Base-by-base conservation (phyloP, 2,113 vertebrate genomes). In the Tenebrosternarchus preto region DNA sequence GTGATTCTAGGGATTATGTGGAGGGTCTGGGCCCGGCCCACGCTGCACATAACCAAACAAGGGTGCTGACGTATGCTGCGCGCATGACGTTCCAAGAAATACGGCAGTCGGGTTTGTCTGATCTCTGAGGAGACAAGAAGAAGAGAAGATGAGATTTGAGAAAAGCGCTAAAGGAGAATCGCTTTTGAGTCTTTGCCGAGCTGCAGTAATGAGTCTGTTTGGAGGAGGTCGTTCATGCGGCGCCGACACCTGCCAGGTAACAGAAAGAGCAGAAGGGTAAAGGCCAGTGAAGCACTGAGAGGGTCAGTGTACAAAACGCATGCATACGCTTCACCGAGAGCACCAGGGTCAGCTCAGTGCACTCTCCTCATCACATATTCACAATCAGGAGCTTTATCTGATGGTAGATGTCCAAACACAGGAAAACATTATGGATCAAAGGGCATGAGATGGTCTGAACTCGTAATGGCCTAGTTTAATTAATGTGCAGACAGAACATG, bases 101-200 rank as follows among this genome's bases (percentile, higher is more conserved):
- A 60, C 8, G 17, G 31, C 16, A 68, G 64, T 22, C 39, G 33
- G n/a, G 64, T 68, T 68, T 68, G 36, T 33, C 33, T 55, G 46
- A 12, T 56, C 27, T 27, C 39, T 66, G 27, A 24, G 50, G 61
- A 55, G 22, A 31, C 20, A 68, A 15, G n/a, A 6, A 43, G 46
- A 68, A 73, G 57, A 59, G 31, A 66, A 43, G 70, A 69, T 24
- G 9, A 78, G 9, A 77, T 20, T 9, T 17, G 27, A 63, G 27
- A 36, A 16, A 39, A n/a, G n/a, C 17, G 15, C 8, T 74, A 74
- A 74, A 46, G 39, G 59, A 59, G 57, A 77, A 27, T 46, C 53
- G 73, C 68, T 84, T 84, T 39, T 63, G 22, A n/a, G n/a, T n/a
- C n/a, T n/a, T n/a, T n/a, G 27, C 74, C 43, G 67, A 83, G 59